Percentiles rank a stretch among this genome's conserved stretches.
Evolutionary conservation across 2,888 invertebrate genomes (phyloP).

Genomic region (Alentia gelatinosa): DNA sequence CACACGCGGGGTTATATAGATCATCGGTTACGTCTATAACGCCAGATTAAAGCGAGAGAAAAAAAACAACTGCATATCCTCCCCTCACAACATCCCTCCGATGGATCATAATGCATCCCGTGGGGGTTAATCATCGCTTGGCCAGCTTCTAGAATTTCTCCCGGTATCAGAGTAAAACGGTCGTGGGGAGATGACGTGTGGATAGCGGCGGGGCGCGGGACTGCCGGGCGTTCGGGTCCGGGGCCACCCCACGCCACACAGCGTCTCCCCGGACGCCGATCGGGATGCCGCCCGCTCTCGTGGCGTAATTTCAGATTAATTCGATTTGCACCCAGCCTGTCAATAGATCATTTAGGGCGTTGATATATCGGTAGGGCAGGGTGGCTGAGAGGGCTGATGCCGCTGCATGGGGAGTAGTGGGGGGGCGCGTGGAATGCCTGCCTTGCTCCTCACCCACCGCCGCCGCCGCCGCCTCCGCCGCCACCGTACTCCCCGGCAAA

Average conservation of each 20-base stretch:
- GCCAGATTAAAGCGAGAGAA: too few relatives aligned
- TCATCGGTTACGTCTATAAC: too few relatives aligned
- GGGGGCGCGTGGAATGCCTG: background rate
- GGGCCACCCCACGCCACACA: background rate
- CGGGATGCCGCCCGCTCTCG: background rate
- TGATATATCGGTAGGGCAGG: slow-evolving; percentile 9
- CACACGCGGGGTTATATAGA: too few relatives aligned
- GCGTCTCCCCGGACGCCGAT: background rate
- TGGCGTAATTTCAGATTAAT: slow-evolving; percentile 20
- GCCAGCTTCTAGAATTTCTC: too few relatives aligned
- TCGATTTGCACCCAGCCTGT: slow-evolving; percentile 36
- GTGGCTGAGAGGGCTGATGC: background rate
- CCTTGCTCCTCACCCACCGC: background rate
- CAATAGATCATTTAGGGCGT: slow-evolving; percentile 46
- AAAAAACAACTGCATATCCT: too few relatives aligned
- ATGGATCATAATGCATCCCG: too few relatives aligned
- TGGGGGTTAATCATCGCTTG: too few relatives aligned
- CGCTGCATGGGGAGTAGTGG: background rate
- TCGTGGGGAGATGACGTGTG: too few relatives aligned
- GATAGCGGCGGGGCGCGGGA: too few relatives aligned
- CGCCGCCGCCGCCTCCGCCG: too few relatives aligned
- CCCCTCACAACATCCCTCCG: too few relatives aligned
- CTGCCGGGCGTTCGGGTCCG: background rate
- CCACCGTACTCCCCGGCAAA: background rate
- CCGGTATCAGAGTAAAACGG: too few relatives aligned